Conservation (phyloP, 2,113 vertebrate species). For the Nycticryphes semicollaris region DNA sequence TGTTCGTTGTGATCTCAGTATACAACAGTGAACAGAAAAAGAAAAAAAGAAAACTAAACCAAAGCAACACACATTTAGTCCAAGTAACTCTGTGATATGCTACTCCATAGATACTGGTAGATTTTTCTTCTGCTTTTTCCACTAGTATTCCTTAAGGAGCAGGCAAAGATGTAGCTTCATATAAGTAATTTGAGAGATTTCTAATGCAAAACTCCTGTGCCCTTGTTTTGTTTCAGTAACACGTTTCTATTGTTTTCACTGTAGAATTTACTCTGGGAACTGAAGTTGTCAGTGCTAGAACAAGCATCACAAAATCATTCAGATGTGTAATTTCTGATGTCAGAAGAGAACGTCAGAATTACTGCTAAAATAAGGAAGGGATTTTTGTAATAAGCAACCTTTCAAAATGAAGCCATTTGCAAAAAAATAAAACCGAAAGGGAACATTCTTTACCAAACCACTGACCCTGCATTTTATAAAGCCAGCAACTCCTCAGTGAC, state of each 20-base stretch:
- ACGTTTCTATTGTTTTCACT: neutral
- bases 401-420: conserved; percentile 16
- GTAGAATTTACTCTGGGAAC: neutral
- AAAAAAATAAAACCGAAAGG: neutral
- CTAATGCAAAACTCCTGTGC: neutral
- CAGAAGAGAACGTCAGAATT: conserved; percentile 51
- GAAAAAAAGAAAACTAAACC: neutral
- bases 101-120: neutral
- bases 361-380: conserved; percentile 16
- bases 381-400: conserved; percentile 16
- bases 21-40: neutral
- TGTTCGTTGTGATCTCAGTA: neutral
- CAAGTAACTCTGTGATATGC: neutral
- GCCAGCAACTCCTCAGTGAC: conserved; percentile 2
- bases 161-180: neutral
- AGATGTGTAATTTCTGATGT: conserved; percentile 56
- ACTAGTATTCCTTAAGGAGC: neutral
- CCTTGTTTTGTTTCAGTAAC: conserved; percentile 32
- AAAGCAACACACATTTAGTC: neutral
- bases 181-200: neutral
- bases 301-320: conserved; percentile 35
- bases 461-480: conserved; percentile 8
- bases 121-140: neutral
- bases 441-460: neutral
- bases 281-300: neutral